A percentile compares a stretch with the other conserved stretches of the same genome.
Conservation (phyloP, 2,113 vertebrate genomes). For the Strix aluco region DNA sequence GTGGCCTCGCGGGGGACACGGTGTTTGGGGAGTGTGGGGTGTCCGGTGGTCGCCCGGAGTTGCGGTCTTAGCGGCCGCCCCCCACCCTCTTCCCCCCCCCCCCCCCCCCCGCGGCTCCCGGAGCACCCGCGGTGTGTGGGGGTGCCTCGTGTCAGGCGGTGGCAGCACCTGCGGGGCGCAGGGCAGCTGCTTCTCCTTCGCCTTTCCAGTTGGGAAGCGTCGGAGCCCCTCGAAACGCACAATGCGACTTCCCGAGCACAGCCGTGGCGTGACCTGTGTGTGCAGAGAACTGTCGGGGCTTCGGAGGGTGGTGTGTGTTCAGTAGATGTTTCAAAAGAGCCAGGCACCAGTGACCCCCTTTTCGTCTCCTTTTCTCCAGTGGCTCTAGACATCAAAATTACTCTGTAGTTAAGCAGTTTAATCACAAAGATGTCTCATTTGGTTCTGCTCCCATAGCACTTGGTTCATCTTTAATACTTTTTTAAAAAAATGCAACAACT, state of each 20-base stretch:
- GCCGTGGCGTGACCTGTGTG: background rate
- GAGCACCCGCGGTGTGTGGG: background rate
- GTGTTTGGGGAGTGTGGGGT: background rate
- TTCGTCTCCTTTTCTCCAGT: background rate
- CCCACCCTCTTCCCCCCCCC: too few species aligned
- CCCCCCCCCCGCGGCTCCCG: background rate
- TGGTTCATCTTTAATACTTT: background rate
- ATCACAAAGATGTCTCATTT: background rate
- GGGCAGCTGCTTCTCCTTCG: background rate
- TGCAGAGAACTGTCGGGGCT: background rate
- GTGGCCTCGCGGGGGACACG: background rate
- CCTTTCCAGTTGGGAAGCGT: accelerated
- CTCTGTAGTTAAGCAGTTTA: slow-evolving; percentile 21
- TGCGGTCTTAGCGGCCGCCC: background rate
- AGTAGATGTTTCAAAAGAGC: background rate
- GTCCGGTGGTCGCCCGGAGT: background rate
- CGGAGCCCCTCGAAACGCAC: background rate
- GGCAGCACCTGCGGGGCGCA: background rate
- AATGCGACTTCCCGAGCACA: background rate
- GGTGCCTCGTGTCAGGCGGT: background rate
- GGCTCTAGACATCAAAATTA: background rate
- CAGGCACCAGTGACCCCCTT: background rate
- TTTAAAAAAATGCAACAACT: background rate
- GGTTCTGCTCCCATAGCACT: background rate
- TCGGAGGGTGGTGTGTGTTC: background rate